phyloP scores from a whole-genome alignment of 2,888 invertebrate genomes.

The Eristalis intricaria region DNA sequence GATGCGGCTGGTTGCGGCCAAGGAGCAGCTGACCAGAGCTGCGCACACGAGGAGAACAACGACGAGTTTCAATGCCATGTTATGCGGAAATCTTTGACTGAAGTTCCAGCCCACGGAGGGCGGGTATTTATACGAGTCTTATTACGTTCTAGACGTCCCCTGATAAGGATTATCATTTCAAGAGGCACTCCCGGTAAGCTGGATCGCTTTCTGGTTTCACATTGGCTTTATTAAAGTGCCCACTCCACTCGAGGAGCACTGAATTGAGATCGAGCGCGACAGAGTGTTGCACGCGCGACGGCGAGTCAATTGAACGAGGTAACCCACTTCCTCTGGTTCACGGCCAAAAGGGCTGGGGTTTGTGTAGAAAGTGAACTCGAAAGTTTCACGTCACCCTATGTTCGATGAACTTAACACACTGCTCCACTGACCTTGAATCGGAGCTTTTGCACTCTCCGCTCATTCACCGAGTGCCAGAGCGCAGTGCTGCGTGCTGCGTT shows the following conservation, averaged over 20 bases:
- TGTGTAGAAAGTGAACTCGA: not conserved
- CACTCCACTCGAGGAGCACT: conserved; percentile 16
- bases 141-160: not conserved
- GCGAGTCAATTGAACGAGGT: not conserved
- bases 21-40: conserved; percentile 4
- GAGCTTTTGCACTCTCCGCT: conserved; percentile 36
- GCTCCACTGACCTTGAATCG: conserved; percentile 46
- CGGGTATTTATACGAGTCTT: conserved; percentile 36
- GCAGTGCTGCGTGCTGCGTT: not conserved
- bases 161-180: conserved; percentile 19
- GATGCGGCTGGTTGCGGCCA: conserved; percentile 72
- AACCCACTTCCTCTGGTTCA: not conserved
- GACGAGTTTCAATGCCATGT: conserved; percentile 43
- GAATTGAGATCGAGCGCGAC: not conserved
- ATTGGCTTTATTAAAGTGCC: conserved; percentile 25
- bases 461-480: not conserved
- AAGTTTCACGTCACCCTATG: conserved; percentile 30
- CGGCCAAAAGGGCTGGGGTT: not conserved
- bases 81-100: conserved; percentile 16
- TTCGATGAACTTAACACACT: conserved; percentile 1
- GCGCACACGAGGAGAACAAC: conserved; percentile 5
- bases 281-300: not conserved
- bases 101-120: not conserved
- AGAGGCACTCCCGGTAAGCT: conserved; percentile 2
- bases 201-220: conserved; percentile 27